phyloP scores from a whole-genome alignment of 2,113 vertebrate genomes.

The Myiozetetes cayanensis region DNA sequence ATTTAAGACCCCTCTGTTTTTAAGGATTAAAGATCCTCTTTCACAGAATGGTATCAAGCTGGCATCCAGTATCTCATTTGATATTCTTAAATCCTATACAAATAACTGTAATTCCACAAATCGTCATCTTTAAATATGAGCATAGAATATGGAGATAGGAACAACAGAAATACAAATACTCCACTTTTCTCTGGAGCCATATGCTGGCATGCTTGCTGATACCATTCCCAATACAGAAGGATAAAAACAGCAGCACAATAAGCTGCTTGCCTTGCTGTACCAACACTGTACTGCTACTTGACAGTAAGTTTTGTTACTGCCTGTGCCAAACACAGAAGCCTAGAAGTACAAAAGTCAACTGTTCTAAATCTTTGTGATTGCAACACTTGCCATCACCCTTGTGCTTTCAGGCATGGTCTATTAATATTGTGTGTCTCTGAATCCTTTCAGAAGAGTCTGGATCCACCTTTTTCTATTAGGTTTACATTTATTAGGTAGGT shows the following conservation, averaged over 20 bases:
- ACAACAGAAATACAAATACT: not conserved
- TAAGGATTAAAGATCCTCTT: not conserved
- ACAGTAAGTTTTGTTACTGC: not conserved
- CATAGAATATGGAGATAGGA: not conserved
- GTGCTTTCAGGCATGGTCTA: not conserved
- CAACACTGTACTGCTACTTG: not conserved
- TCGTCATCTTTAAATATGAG: not conserved
- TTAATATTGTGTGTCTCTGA: not conserved
- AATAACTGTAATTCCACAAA: not conserved
- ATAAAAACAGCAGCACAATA: not conserved
- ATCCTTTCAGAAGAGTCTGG: not conserved
- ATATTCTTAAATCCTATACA: not conserved
- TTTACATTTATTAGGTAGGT: not conserved
- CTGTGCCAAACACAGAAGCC: not conserved
- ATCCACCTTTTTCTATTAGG: not conserved
- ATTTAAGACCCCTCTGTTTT: not conserved
- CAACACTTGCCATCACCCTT: not conserved
- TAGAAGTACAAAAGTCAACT: not conserved
- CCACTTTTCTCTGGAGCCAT: not conserved
- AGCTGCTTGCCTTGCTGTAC: not conserved
- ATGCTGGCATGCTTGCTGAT: not conserved
- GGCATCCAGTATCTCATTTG: not conserved
- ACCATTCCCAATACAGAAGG: not conserved
- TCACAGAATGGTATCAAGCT: not conserved
- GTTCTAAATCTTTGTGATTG: not conserved